Percentiles rank a stretch among this genome's conserved stretches.
These are phyloP conservation scores for Ailuropoda melanoleuca DNA, from an alignment of 2,113 vertebrate genomes.

Conservation along the genomic window DNA sequence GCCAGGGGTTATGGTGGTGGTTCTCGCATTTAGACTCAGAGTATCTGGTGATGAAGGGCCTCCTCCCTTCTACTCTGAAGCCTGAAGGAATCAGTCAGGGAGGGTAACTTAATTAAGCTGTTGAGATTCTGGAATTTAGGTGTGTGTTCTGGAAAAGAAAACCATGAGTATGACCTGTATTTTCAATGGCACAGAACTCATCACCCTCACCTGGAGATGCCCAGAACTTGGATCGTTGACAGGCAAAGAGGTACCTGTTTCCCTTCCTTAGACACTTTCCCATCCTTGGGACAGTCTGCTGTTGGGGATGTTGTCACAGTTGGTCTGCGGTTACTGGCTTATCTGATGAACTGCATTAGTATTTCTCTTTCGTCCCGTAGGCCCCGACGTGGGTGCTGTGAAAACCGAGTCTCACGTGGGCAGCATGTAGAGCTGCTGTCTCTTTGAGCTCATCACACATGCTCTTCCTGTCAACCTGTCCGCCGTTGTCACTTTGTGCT, in stretches of 20 bases:
- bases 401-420: background rate
- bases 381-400: rapidly evolving
- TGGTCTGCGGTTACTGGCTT: background rate
- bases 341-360: background rate
- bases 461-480: background rate
- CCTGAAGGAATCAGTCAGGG: background rate
- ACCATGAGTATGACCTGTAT: background rate
- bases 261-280: background rate
- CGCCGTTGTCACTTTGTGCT: background rate
- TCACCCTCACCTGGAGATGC: background rate
- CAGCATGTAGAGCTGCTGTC: background rate
- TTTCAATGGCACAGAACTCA: background rate
- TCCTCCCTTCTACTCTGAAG: background rate
- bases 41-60: background rate
- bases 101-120: background rate
- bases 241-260: background rate
- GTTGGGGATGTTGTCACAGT: background rate
- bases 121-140: background rate
- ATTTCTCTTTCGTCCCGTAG: background rate
- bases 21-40: background rate
- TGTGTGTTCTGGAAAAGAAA: background rate
- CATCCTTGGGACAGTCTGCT: background rate
- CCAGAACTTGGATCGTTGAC: background rate
- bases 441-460: background rate
- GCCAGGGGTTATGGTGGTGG: background rate